Base-by-base conservation (phyloP, 2,888 invertebrate species). In the Proisotoma minuta region DNA sequence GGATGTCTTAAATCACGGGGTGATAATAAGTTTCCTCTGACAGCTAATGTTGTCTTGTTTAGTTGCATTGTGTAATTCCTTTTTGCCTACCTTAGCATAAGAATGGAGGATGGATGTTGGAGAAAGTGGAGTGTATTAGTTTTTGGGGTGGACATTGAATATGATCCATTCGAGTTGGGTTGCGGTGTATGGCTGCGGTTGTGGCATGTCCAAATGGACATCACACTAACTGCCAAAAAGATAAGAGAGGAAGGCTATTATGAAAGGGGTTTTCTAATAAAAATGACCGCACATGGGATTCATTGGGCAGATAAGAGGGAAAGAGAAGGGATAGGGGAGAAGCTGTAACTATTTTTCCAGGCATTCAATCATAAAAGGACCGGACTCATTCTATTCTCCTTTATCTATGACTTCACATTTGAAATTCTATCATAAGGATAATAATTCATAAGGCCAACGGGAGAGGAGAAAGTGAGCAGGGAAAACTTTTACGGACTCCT, bases 181-280 rank as follows among this genome's bases (percentile, higher is more conserved):
- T 52, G 52, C 29, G 28, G 52, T 28, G n/a, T 20, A 10, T 20
- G 50, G 8, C 8, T 5, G 8, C 34, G 34, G 34, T 34, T 8
- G 34, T 34, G 34, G 8, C 39, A 40, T 18, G 18, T 43, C 43
- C 54, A 51, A 63, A 59, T 68, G 68, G 65, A 70, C 70, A 70
- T 68, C 68, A 70, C 63, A 70, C 70, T 70, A 70, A 70, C 70
- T 70, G 70, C 70, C 68, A 70, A 70, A 68, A 68, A 70, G 70
- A 70, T 70, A 70, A 70, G 70, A 53, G 69, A 59, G 60, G 53
- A 65, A 66, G 63, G 62, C 66, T 68, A 68, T 68, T 68, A 68
- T 68, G 64, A 66, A 64, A 64, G 66, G 68, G 68, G 68, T 66
- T 68, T 66, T 63, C 68, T 68, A 70, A 70, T 68, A 70, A 68